A percentile compares a stretch with the other conserved stretches of the same genome.
Conservation (phyloP, 2,797 vertebrate species). For the Epinephelus coioides region DNA sequence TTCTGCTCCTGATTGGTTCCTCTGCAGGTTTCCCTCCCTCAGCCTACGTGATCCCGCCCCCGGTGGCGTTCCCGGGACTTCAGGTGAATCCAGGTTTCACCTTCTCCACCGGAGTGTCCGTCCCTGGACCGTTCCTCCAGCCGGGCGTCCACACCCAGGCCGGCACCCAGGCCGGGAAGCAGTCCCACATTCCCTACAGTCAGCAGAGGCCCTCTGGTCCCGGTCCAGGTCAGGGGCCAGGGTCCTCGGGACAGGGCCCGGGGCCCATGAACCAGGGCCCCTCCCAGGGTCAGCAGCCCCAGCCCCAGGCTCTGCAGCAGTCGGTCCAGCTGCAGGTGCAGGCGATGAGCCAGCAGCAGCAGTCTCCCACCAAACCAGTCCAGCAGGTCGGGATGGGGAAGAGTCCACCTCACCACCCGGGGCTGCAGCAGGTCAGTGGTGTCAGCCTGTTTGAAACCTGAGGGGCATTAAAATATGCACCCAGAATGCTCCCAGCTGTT, state of each 20-base stretch:
- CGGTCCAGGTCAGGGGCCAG: constrained; percentile 84
- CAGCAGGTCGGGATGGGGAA: constrained; percentile 90
- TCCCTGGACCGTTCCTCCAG: constrained; percentile 94
- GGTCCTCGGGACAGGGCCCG: constrained; percentile 84
- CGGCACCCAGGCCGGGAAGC: constrained; percentile 92
- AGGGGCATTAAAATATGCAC: not conserved
- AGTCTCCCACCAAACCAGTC: constrained; percentile 93
- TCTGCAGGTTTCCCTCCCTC: constrained; percentile 94
- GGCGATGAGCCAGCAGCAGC: constrained; percentile 80
- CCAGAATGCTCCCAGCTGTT: too few relatives aligned
- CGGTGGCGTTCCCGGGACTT: constrained; percentile 92
- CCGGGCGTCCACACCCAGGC: constrained; percentile 90
- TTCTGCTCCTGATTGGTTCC: constrained; percentile 14
- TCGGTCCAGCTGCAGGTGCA: constrained; percentile 91
- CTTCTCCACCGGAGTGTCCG: constrained; percentile 94
- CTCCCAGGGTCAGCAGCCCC: constrained; percentile 87
- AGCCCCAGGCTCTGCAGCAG: constrained; percentile 85
- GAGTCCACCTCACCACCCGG: constrained; percentile 93
- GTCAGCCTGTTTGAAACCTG: not conserved
- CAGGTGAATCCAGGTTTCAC: constrained; percentile 94
- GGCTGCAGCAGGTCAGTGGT: constrained; percentile 91
- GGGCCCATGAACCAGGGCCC: constrained; percentile 86
- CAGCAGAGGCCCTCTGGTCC: constrained; percentile 96
- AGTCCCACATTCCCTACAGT: constrained; percentile 98
- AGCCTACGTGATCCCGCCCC: constrained; percentile 94